Evolutionary conservation across 1,140 invertebrate genomes (phyloP).

Genomic region (Orchesella cincta): DNA sequence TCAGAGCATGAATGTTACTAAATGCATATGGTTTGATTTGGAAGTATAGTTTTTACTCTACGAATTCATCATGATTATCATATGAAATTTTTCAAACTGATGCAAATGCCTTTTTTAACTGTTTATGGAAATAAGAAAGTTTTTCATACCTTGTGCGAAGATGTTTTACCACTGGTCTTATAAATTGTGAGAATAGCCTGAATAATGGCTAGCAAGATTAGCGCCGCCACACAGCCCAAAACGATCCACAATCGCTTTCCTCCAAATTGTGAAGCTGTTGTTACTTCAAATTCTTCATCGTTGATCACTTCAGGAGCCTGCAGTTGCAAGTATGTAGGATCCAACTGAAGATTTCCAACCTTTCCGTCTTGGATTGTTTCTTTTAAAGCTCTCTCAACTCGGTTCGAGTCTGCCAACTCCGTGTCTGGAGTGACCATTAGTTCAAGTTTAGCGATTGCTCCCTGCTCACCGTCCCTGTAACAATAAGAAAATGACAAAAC

Average conservation of each 20-base stretch:
- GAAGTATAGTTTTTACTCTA: neutral
- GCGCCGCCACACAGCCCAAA: slow-evolving; percentile 74
- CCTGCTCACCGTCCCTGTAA: slow-evolving; percentile 35
- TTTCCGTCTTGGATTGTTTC: slow-evolving; percentile 70
- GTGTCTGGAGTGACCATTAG: slow-evolving; percentile 49
- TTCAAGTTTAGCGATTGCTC: slow-evolving; percentile 39
- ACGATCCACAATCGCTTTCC: slow-evolving; percentile 69
- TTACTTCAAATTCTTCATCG: slow-evolving; percentile 29
- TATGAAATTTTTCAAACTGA: neutral
- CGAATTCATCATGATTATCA: neutral
- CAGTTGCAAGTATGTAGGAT: slow-evolving; percentile 58
- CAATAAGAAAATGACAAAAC: no score
- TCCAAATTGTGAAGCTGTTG: slow-evolving; percentile 29
- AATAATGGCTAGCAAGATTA: slow-evolving; percentile 75
- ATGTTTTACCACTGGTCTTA: slow-evolving; percentile 65
- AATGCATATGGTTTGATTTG: no score
- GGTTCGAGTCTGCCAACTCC: slow-evolving; percentile 55
- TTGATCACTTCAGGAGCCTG: slow-evolving; percentile 30
- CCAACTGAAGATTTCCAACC: slow-evolving; percentile 74
- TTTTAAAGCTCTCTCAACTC: slow-evolving; percentile 64
- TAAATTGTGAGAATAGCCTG: slow-evolving; percentile 83
- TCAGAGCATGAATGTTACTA: no score
- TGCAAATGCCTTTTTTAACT: no score
- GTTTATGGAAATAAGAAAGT: neutral
- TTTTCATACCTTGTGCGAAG: slow-evolving; percentile 62